Percentiles rank a stretch among this genome's conserved stretches.
Evolutionary conservation across 2,888 invertebrate species (phyloP).

Genomic region (Calameuta pallipes): DNA sequence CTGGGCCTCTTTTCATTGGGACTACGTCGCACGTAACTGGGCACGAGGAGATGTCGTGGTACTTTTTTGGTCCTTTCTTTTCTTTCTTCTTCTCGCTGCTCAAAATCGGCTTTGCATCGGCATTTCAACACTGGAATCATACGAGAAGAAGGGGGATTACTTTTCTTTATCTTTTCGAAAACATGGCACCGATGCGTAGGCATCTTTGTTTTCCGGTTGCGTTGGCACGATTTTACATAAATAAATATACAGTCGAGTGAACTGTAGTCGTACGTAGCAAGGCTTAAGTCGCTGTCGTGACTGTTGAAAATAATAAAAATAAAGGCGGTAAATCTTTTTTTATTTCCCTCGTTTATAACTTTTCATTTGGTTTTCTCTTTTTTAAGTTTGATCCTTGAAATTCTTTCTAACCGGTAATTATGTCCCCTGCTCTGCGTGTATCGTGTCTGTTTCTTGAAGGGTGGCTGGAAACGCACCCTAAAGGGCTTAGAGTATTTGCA

Average conservation of each 20-base stretch:
- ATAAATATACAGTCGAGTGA: conserved; percentile 37
- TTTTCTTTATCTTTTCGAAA: background rate
- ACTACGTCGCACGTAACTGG: background rate
- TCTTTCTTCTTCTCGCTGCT: background rate
- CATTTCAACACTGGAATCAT: background rate
- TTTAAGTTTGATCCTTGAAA: background rate
- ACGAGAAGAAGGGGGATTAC: background rate
- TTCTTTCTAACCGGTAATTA: background rate
- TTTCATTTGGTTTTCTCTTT: background rate
- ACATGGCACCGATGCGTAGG: background rate
- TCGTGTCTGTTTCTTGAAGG: background rate
- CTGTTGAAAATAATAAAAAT: background rate
- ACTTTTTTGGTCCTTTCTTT: background rate
- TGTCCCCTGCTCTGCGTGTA: background rate
- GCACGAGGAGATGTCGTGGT: conserved; percentile 9
- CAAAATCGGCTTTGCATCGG: background rate
- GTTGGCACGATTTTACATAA: conserved; percentile 42
- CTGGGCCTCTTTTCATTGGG: conserved; percentile 42
- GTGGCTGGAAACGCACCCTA: background rate
- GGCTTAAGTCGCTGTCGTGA: background rate
- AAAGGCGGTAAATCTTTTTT: background rate
- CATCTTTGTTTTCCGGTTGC: background rate
- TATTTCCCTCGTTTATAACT: background rate
- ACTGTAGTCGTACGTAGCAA: background rate
- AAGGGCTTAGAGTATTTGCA: background rate